Evolutionary conservation across 2,113 vertebrate species (phyloP).

Genomic region (Pan troglodytes): NHGRI_mPanTro3-v2.1_pri NC_072403.2:151399001-151399500

Average conservation of each 20-base stretch:
- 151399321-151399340: slow-evolving; percentile 18
- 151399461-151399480: not conserved
- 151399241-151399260: not conserved
- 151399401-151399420: not conserved
- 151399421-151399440: not conserved
- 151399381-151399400: not conserved
- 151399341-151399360: not conserved
- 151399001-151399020: not conserved
- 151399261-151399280: not conserved
- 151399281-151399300: not conserved
- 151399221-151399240: not conserved
- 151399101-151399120: not conserved
- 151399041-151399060: not conserved
- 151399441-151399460: not conserved
- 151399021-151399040: not conserved
- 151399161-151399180: slow-evolving; percentile 25
- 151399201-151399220: not conserved
- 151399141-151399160: not conserved
- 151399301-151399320: not conserved
- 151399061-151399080: not conserved
- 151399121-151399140: not conserved
- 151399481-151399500: not conserved
- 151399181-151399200: slow-evolving; percentile 2
- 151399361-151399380: not conserved
- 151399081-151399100: not conserved